A percentile compares a stretch with the other conserved stretches of the same genome.
Conservation (phyloP, 2,797 vertebrate genomes). For the Tiaroga cobitis region DNA sequence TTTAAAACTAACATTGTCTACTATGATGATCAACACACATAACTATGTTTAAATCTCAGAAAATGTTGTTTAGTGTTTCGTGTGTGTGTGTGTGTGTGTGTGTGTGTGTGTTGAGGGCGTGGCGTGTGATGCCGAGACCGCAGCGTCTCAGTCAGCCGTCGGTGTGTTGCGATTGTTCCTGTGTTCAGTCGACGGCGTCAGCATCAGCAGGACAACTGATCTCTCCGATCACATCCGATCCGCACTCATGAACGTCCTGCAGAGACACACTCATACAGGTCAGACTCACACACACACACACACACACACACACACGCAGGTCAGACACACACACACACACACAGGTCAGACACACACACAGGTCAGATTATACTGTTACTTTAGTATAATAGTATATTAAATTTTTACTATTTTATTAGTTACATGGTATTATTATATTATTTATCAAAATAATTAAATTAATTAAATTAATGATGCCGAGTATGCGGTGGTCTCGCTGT, state of each 20-base stretch:
- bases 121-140: slow-evolving; percentile 75
- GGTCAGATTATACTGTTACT: too few species aligned
- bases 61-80: too few species aligned
- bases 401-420: too few species aligned
- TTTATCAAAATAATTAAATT: too few species aligned
- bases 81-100: slow-evolving; percentile 32
- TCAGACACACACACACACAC: neutral
- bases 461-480: too few species aligned
- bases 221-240: slow-evolving; percentile 79
- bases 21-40: neutral
- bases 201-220: slow-evolving; percentile 64
- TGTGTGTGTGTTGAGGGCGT: slow-evolving; percentile 77
- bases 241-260: slow-evolving; percentile 84
- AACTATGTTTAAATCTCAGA: too few species aligned
- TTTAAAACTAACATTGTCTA: too few species aligned
- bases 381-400: too few species aligned
- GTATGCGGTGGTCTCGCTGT: too few species aligned
- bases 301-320: slow-evolving; percentile 58
- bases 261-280: slow-evolving; percentile 71
- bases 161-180: slow-evolving; percentile 77
- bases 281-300: neutral
- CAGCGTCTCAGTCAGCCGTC: slow-evolving; percentile 78
- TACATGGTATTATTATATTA: too few species aligned
- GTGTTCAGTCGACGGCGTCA: slow-evolving; percentile 60
- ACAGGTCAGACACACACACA: slow-evolving; percentile 36